A percentile compares a stretch with the other conserved stretches of the same genome.
Conservation (phyloP, 2,113 vertebrate genomes). For the Rutilus rutilus region DNA sequence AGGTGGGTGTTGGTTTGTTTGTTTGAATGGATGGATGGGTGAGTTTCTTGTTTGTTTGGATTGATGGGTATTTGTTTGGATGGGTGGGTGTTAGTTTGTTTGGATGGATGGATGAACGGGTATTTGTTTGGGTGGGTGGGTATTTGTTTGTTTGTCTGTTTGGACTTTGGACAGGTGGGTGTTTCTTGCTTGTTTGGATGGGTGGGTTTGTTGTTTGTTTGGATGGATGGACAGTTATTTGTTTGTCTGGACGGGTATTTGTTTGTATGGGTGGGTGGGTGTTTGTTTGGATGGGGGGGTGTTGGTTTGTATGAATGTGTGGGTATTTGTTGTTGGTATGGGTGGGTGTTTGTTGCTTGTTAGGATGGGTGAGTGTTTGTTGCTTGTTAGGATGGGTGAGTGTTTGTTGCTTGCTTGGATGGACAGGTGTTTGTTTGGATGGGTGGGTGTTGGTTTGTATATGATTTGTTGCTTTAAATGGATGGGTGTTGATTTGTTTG, state of each 20-base stretch:
- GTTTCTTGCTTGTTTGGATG: neutral
- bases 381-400: neutral
- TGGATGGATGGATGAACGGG: neutral
- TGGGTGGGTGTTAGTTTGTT: neutral
- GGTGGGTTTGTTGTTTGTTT: neutral
- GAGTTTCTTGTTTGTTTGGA: neutral
- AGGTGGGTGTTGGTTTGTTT: neutral
- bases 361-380: neutral
- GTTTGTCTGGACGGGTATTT: neutral
- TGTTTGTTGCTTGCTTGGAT: neutral
- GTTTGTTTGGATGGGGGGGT: neutral
- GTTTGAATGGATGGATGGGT: neutral
- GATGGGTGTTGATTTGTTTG: too few relatives aligned
- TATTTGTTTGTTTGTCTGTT: neutral
- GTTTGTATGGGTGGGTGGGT: neutral
- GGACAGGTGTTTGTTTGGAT: too few relatives aligned
- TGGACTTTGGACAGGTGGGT: neutral
- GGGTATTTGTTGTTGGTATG: neutral
- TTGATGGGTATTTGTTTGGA: too few relatives aligned
- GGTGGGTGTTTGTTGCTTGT: neutral
- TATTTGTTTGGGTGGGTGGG: neutral
- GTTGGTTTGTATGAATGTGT: neutral
- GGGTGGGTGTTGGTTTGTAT: neutral
- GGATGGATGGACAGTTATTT: too few relatives aligned
- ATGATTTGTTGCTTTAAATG: too few relatives aligned